Base-by-base conservation (phyloP, 2,888 invertebrate genomes). In the Acheta domesticus region DNA sequence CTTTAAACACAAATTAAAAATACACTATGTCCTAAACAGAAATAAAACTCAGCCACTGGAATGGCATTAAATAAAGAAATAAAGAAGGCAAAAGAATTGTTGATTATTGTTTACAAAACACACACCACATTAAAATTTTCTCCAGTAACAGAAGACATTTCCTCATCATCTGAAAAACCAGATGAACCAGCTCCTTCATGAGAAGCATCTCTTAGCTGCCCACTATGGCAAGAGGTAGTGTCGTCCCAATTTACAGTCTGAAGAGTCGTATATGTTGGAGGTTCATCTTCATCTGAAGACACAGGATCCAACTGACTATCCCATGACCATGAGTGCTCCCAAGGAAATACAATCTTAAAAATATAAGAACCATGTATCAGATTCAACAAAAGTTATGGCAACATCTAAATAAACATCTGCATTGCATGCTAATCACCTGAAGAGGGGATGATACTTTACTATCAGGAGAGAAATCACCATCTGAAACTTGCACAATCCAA, bases 381-480 rank as follows among this genome's bases (percentile, higher is more conserved):
- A 5, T 36, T 36, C 36, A 36, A 4, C 36, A 36, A 36, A 36
- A 36, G 36, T 36, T 36, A 36, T 36, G 36, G 36, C 36, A 36
- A 36, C 36, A 36, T 36, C 36, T 36, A 8, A 36, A 36, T 36
- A 36, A 36, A 8, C 5, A 36, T 36, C 5, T 36, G 36, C 36
- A 36, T 36, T 36, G 36, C 36, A 36, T 36, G 36, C 36, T 36
- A 62, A 19, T 62, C n/a, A 62, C 62, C 62, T 62, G 62, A 62
- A 62, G 62, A 62, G 62, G 62, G n/a, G 62, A 62, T 62, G 62
- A 62, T 62, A 62, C 62, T 62, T 62, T 62, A 62, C 62, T 62
- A 62, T 62, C 62, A 62, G 62, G 62, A 62, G 62, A 62, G 62
- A 62, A n/a, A n/a, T 62, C 62, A 62, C n/a, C n/a, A 62, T 62